Conservation (phyloP, 2,888 invertebrate species). For the Nysson spinosus region DNA sequence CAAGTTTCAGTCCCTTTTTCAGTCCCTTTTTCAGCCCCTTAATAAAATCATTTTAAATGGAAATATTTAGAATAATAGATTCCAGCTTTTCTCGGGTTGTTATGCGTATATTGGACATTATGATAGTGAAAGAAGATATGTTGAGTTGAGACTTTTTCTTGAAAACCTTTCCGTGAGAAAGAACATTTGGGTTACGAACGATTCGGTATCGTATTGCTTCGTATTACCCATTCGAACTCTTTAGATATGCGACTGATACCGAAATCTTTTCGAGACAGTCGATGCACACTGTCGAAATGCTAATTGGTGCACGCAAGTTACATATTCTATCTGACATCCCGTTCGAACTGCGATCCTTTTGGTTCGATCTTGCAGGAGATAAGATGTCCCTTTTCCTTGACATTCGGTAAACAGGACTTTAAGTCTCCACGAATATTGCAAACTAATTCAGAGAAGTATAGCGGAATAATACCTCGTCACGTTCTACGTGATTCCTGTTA, state of each 20-base stretch:
- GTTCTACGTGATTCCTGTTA: too few relatives aligned
- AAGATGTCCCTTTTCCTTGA: constrained; percentile 3
- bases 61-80: too few relatives aligned
- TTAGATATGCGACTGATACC: constrained; percentile 46
- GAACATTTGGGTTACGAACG: constrained; percentile 1
- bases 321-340: constrained; percentile 50
- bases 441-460: neutral
- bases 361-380: constrained; percentile 31
- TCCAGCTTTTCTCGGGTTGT: too few relatives aligned
- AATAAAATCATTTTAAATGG: too few relatives aligned
- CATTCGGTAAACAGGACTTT: neutral
- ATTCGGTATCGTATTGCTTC: constrained; percentile 16
- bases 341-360: constrained; percentile 17
- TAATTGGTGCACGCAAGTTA: constrained; percentile 51
- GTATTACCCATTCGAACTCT: constrained; percentile 25
- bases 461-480: too few relatives aligned
- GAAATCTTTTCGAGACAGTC: constrained; percentile 29
- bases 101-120: too few relatives aligned
- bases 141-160: too few relatives aligned
- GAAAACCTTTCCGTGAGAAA: neutral
- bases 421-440: neutral
- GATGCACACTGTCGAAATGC: constrained; percentile 45
- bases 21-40: too few relatives aligned
- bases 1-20: too few relatives aligned
- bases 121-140: too few relatives aligned